Conservation (phyloP, 2,888 invertebrate genomes). For the Rugalucina vietnamica region DNA sequence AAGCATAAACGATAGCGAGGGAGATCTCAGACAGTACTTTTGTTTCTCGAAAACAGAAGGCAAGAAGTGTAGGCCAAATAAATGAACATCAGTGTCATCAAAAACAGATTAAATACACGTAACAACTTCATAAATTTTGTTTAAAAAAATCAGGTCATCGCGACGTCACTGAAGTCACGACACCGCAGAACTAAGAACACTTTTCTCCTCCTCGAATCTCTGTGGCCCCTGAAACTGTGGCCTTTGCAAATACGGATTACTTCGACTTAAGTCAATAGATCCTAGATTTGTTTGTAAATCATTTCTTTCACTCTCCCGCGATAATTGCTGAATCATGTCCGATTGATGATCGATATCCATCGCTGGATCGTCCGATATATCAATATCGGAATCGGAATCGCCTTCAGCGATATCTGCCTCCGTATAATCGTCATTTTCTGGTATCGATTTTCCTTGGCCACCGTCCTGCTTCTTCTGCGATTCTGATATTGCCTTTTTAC, state of each 20-base stretch:
- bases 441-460: conserved; percentile 34
- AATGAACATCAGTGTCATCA: too few species aligned
- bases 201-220: background rate
- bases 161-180: conserved; percentile 1
- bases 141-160: too few species aligned
- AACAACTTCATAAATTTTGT: too few species aligned
- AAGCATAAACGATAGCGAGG: too few species aligned
- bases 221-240: background rate
- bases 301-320: background rate
- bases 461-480: conserved; percentile 19
- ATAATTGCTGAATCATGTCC: background rate
- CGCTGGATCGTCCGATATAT: conserved; percentile 53
- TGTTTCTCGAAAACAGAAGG: too few species aligned
- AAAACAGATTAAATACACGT: too few species aligned
- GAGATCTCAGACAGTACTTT: too few species aligned
- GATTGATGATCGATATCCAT: conserved; percentile 42
- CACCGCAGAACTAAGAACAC: background rate
- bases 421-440: conserved; percentile 36
- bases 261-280: background rate
- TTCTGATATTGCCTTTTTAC: conserved; percentile 88
- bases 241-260: background rate
- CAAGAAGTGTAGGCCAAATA: too few species aligned
- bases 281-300: background rate
- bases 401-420: conserved; percentile 61
- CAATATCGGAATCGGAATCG: conserved; percentile 62